Percentiles rank a stretch among this genome's conserved stretches.
These are phyloP conservation scores for Apamea sordens DNA, from an alignment of 2,888 invertebrate genomes.

Conservation along the genomic window DNA sequence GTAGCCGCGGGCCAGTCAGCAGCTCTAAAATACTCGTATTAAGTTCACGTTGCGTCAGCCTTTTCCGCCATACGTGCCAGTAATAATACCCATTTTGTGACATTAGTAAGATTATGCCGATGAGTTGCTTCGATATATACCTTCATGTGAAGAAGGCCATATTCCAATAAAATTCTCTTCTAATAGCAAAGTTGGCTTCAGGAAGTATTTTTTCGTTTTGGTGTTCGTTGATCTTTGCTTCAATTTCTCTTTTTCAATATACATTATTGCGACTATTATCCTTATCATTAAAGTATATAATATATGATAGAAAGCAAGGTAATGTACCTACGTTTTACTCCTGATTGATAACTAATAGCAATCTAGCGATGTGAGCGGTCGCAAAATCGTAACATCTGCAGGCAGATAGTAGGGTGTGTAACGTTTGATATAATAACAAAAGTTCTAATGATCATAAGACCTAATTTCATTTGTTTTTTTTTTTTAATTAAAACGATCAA, in stretches of 20 bases:
- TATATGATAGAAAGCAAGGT: background rate
- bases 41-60: slow-evolving; percentile 30
- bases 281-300: background rate
- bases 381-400: background rate
- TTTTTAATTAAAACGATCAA: no score
- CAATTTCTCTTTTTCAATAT: background rate
- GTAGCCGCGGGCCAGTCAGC: slow-evolving; percentile 45
- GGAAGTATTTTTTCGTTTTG: background rate
- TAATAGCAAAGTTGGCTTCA: background rate
- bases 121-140: no score
- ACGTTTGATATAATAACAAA: no score
- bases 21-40: slow-evolving; percentile 43
- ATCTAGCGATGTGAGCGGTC: background rate
- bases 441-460: no score
- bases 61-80: slow-evolving; percentile 23
- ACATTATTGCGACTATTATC: background rate
- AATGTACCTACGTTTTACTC: background rate
- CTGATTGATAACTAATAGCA: slow-evolving; percentile 3
- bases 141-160: background rate
- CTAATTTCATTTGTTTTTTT: no score
- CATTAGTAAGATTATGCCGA: slow-evolving; percentile 28
- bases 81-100: slow-evolving; percentile 47
- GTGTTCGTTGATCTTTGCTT: background rate
- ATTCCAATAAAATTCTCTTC: background rate
- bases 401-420: background rate